Percentiles rank a stretch among this genome's conserved stretches.
These are phyloP conservation scores for Diplazon laetatorius DNA, from an alignment of 2,888 invertebrate species.

Conservation along the genomic window DNA sequence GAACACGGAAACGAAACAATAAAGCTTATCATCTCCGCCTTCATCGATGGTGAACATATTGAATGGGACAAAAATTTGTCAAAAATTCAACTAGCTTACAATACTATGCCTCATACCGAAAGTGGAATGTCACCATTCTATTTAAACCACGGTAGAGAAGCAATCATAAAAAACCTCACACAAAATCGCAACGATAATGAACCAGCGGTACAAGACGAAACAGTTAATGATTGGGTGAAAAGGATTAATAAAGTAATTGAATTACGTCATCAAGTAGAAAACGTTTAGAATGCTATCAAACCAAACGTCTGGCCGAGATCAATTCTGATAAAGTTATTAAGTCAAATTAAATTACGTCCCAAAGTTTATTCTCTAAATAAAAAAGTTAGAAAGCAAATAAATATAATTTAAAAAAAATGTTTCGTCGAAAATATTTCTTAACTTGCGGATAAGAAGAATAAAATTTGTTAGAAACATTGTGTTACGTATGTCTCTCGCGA, in stretches of 20 bases:
- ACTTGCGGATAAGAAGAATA: conserved; percentile 39
- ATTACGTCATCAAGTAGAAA: conserved; percentile 27
- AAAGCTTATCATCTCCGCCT: conserved; percentile 48
- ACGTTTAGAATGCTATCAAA: neutral
- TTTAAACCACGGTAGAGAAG: conserved; percentile 54
- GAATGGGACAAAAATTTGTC: conserved; percentile 58
- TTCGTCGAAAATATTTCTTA: no score
- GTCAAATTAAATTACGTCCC: neutral
- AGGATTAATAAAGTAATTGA: conserved; percentile 31
- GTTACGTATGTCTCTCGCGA: neutral
- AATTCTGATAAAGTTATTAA: neutral
- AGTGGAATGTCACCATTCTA: conserved; percentile 58
- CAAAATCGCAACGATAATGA: neutral
- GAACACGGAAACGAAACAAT: conserved; percentile 30
- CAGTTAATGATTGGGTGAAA: conserved; percentile 3
- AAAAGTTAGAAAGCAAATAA: conserved; percentile 44
- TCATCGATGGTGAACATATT: conserved; percentile 44
- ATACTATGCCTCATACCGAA: conserved; percentile 56
- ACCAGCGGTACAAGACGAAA: neutral
- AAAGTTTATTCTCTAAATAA: conserved; percentile 13
- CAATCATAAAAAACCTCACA: neutral
- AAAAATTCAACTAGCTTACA: conserved; percentile 58
- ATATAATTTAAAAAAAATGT: no score
- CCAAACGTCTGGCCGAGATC: neutral
- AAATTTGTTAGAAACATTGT: conserved; percentile 42